These are phyloP conservation scores for Pangasianodon gigas DNA, from an alignment of 2,113 vertebrate species.

Conservation along the genomic window DNA sequence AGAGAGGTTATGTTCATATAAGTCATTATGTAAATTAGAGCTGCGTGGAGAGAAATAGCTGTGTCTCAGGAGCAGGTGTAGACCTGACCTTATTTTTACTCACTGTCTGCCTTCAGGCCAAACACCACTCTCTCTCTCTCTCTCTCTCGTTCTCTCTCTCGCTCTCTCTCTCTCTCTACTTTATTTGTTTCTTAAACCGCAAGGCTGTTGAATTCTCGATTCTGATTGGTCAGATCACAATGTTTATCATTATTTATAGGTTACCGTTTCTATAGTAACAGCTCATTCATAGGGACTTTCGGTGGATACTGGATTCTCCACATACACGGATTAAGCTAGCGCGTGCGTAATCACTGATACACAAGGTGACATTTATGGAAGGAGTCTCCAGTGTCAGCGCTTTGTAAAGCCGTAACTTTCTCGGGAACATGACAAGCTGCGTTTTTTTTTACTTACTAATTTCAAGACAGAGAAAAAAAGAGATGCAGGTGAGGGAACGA, in stretches of 20 bases:
- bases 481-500: background rate
- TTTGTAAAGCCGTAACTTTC: background rate
- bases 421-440: background rate
- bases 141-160: conserved; percentile 46
- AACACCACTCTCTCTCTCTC: conserved; percentile 11
- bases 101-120: conserved; percentile 14
- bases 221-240: background rate
- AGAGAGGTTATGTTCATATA: background rate
- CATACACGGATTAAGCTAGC: background rate
- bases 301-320: background rate
- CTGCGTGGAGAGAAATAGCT: background rate
- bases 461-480: too few species aligned
- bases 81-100: conserved; percentile 34
- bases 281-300: background rate
- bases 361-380: background rate
- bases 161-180: background rate
- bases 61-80: conserved; percentile 37
- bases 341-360: background rate
- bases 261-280: background rate
- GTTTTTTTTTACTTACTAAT: too few species aligned
- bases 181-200: background rate
- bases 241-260: background rate
- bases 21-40: conserved; percentile 10
- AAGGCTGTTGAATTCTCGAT: background rate
- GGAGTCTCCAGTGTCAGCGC: background rate